phyloP scores from a whole-genome alignment of 2,797 vertebrate species.

The Enteromius paludinosus region DNA sequence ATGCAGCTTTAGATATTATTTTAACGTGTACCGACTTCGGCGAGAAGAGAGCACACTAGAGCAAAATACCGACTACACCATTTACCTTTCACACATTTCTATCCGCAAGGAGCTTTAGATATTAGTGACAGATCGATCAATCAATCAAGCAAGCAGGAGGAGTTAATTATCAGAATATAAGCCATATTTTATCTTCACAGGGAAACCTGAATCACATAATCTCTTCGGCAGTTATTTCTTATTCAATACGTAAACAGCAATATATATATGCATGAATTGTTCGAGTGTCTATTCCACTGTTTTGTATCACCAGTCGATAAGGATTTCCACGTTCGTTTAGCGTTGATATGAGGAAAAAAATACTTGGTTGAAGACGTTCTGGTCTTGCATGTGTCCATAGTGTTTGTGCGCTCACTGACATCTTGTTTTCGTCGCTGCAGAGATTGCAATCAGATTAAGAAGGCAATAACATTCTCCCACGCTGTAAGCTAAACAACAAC shows the following conservation, averaged over 20 bases:
- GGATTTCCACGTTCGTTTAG: constrained; percentile 1
- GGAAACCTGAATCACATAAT: constrained; percentile 73
- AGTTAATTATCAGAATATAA: constrained; percentile 75
- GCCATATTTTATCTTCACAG: constrained; percentile 83
- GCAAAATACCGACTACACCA: constrained; percentile 36
- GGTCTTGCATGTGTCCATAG: constrained; percentile 55
- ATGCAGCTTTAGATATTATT: constrained; percentile 41
- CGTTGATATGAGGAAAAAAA: neutral
- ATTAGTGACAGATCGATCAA: constrained; percentile 59
- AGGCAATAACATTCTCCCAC: constrained; percentile 50
- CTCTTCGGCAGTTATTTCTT: constrained; percentile 68
- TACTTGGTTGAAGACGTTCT: constrained; percentile 16
- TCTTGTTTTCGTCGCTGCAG: constrained; percentile 37
- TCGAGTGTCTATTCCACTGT: constrained; percentile 47
- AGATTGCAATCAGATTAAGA: constrained; percentile 20
- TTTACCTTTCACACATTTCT: constrained; percentile 35
- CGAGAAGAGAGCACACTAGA: constrained; percentile 49
- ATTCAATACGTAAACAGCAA: constrained; percentile 63
- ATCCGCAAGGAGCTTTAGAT: constrained; percentile 73
- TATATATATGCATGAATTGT: constrained; percentile 69
- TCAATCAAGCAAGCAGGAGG: constrained; percentile 64
- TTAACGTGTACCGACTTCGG: constrained; percentile 40
- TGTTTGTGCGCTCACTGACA: constrained; percentile 27
- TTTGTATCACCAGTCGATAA: constrained; percentile 45
- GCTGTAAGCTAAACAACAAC: constrained; percentile 14